Conservation (phyloP, 2,113 vertebrate species). For the Campylorhamphus procurvoides region DNA sequence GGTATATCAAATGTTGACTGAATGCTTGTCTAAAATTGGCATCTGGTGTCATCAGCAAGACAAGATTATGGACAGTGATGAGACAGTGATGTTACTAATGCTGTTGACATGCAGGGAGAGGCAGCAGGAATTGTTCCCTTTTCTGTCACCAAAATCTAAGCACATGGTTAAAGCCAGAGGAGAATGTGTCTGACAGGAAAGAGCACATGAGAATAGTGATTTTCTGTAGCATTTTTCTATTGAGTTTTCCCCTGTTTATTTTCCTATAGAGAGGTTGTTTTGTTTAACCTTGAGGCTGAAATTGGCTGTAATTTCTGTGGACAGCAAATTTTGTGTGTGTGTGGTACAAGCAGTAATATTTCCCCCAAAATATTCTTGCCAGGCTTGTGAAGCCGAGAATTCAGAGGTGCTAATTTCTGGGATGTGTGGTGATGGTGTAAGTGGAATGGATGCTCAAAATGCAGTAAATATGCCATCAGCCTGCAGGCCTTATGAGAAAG, state of each 20-base stretch:
- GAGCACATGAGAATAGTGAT: not conserved
- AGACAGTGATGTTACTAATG: constrained; percentile 6
- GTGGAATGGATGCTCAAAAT: not conserved
- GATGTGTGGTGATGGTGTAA: not conserved
- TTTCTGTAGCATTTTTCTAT: not conserved
- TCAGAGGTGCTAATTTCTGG: not conserved
- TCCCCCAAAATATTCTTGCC: not conserved
- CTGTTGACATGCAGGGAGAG: not conserved
- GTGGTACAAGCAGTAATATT: not conserved
- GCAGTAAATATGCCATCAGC: not conserved
- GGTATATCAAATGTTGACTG: not conserved
- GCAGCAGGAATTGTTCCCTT: not conserved
- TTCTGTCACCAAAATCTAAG: not conserved
- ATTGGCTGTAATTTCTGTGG: not conserved
- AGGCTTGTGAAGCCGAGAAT: not conserved
- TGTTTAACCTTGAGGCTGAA: not conserved
- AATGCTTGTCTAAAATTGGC: not conserved
- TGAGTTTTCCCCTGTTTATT: not conserved
- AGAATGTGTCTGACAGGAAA: not conserved
- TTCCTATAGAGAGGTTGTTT: not conserved
- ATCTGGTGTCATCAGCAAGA: not conserved
- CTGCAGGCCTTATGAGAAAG: not conserved
- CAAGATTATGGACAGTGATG: not conserved
- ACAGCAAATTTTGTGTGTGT: not conserved
- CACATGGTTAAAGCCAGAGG: not conserved